phyloP scores from a whole-genome alignment of 2,113 vertebrate species.

The Clarias batrachus region DNA sequence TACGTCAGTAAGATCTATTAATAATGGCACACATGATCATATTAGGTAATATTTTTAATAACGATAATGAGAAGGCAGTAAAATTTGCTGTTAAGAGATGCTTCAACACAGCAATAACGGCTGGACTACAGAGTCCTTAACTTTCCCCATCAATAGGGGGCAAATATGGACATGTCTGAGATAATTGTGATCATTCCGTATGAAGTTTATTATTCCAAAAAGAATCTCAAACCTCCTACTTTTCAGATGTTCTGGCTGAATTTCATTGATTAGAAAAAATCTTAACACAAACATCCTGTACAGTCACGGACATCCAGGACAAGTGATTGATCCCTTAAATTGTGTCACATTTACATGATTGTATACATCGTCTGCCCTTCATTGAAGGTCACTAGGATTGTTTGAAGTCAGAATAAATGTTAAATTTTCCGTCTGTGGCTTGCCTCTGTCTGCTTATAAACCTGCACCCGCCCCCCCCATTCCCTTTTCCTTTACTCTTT shows the following conservation, averaged over 20 bases:
- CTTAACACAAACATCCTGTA: background rate
- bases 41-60: background rate
- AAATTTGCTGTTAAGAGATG: background rate
- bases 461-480: background rate
- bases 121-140: background rate
- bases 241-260: background rate
- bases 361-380: background rate
- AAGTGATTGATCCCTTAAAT: background rate
- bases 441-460: background rate
- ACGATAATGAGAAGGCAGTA: background rate
- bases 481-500: background rate
- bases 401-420: background rate
- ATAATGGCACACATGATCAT: background rate
- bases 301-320: background rate
- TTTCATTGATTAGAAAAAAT: background rate
- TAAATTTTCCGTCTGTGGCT: background rate
- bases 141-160: background rate
- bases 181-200: too few relatives aligned
- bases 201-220: too few relatives aligned
- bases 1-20: background rate
- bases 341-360: background rate
- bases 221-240: background rate
- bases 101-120: background rate
- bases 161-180: too few relatives aligned
- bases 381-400: background rate